These are phyloP conservation scores for Morpho achilles DNA, from an alignment of 2,888 invertebrate species.

Conservation along the genomic window DNA sequence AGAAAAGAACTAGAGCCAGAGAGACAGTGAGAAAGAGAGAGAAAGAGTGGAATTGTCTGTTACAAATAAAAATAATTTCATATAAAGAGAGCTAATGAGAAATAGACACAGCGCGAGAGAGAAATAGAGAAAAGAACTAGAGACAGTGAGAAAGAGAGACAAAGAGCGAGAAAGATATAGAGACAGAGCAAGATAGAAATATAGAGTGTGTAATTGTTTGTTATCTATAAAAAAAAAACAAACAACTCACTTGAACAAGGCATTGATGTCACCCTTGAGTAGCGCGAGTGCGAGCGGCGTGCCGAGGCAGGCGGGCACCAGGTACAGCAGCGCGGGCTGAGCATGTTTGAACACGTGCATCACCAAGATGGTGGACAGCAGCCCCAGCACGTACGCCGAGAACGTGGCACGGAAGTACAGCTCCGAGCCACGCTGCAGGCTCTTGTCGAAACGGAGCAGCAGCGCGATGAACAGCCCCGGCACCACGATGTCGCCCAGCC, in stretches of 20 bases:
- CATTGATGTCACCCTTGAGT: conserved; percentile 92
- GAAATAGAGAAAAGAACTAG: no score
- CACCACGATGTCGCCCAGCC: conserved; percentile 99
- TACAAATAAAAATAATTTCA: no score
- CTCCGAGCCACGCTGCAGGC: conserved; percentile 87
- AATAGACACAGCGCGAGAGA: no score
- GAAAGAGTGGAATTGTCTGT: no score
- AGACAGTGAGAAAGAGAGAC: no score
- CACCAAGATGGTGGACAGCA: conserved; percentile 95
- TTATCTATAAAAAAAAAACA: no score
- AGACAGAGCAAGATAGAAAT: no score
- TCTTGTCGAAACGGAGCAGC: conserved; percentile 95
- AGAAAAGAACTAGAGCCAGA: no score
- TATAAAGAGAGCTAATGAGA: no score
- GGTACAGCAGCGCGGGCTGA: conserved; percentile 97
- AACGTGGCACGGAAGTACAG: conserved; percentile 85
- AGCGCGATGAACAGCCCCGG: conserved; percentile 99
- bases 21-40: no score
- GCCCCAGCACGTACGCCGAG: conserved; percentile 94
- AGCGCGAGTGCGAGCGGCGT: conserved; percentile 93
- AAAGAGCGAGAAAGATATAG: no score
- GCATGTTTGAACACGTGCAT: conserved; percentile 99
- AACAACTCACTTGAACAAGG: conserved; percentile 89
- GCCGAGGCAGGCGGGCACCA: conserved; percentile 97
- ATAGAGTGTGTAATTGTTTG: no score